These are phyloP conservation scores for Acleris laterana DNA, from an alignment of 2,888 invertebrate species.

Conservation along the genomic window DNA sequence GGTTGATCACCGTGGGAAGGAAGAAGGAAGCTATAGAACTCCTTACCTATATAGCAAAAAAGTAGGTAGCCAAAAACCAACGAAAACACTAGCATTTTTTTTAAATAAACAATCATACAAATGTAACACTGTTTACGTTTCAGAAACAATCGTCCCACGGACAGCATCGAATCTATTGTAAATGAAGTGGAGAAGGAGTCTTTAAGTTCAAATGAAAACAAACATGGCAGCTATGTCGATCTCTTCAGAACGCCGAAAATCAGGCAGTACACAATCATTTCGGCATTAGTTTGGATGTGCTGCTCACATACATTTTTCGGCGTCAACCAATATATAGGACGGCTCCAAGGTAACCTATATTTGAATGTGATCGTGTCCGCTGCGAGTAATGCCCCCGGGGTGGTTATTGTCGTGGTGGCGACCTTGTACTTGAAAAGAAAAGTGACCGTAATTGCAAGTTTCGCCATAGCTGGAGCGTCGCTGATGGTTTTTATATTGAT, in stretches of 20 bases:
- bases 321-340: slow-evolving; percentile 90
- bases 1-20: slow-evolving; percentile 88
- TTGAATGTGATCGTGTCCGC: slow-evolving; percentile 91
- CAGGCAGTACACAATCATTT: slow-evolving; percentile 86
- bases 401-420: slow-evolving; percentile 61
- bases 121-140: slow-evolving; percentile 38
- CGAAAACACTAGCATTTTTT: not conserved
- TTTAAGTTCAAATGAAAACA: slow-evolving; percentile 46
- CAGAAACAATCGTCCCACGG: slow-evolving; percentile 72
- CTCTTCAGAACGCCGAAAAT: slow-evolving; percentile 88
- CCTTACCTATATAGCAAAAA: slow-evolving; percentile 86
- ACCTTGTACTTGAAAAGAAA: slow-evolving; percentile 64
- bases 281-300: slow-evolving; percentile 90
- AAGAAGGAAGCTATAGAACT: slow-evolving; percentile 85
- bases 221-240: slow-evolving; percentile 80
- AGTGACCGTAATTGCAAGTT: slow-evolving; percentile 60
- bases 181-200: slow-evolving; percentile 62
- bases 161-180: slow-evolving; percentile 63
- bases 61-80: slow-evolving; percentile 43
- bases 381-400: slow-evolving; percentile 57
- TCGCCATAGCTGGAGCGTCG: slow-evolving; percentile 60
- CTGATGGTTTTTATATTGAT: slow-evolving; percentile 68
- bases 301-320: slow-evolving; percentile 93
- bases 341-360: slow-evolving; percentile 90
- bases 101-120: not conserved